Base-by-base conservation (phyloP, 1,140 invertebrate genomes). In the Megalonaias nervosa region DNA sequence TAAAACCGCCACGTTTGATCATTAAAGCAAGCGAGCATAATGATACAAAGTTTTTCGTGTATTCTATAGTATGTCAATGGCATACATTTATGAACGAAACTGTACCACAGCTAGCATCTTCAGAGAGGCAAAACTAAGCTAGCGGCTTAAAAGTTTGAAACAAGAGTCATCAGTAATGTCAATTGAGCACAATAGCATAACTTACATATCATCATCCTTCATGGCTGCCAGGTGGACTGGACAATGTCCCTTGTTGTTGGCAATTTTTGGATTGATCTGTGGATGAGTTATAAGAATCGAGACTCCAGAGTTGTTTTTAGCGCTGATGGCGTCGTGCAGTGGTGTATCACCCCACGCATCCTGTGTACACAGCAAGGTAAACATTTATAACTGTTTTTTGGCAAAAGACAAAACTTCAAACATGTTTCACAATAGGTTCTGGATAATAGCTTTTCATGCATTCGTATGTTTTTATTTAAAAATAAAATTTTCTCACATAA, bases 321-420 rank as follows among this genome's bases (percentile, higher is more conserved):
- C 81, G 19, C 65, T 19, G n/a, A 87, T 81, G 17, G 85, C 86
- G 48, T 86, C 85, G 67, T 86, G 84, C 3, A 87, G 75, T 26
- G 84, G 74, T 9, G 86, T 87, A 64, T 87, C 86, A 1, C 86
- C 86, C 17, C 67, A 81, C 19, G 57, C 17, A 60, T 86, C 86
- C 86, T 87, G 74, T 21, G 48, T 48, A 31, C 13, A 75, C 2
- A 67, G 57, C 31, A 38, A 67, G 1, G 38, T 17, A 21, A 15
- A 5, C 67, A 16, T 70, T 70, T 23, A 11, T 31, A 61, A 48
- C 26, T 2, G 21, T 23, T 38, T n/a, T 3, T 16, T 56, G 26
- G 56, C 14, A 19, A 13, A 19, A 14, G 26, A 26, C 5, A 6
- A 31, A 9, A 1, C 16, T 6, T 55, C 9, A 59, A 6, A 26